These are phyloP conservation scores for Tonatia bakeri DNA, from an alignment of 2,113 vertebrate genomes.

Conservation along the genomic window DNA sequence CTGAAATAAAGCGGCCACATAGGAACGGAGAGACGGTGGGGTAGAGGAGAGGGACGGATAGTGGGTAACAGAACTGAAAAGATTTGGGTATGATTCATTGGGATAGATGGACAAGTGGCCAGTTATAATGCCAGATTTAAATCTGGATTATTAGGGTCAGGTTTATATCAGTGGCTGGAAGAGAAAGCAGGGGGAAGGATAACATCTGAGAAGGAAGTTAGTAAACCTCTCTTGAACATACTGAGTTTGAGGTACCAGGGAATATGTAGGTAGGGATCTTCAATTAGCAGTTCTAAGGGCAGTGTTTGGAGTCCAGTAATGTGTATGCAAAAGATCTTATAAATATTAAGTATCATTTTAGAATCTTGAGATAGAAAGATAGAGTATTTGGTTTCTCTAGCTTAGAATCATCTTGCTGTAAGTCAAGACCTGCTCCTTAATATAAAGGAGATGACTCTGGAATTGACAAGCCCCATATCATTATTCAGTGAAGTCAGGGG, in stretches of 20 bases:
- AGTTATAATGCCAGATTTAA: neutral
- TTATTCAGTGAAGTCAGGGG: neutral
- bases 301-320: neutral
- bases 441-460: neutral
- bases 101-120: neutral
- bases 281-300: neutral
- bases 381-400: neutral
- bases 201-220: neutral
- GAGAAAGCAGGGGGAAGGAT: neutral
- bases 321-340: neutral
- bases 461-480: neutral
- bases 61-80: neutral
- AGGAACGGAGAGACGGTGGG: neutral
- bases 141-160: neutral
- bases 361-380: neutral
- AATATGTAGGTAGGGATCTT: neutral
- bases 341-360: neutral
- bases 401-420: neutral
- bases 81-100: neutral
- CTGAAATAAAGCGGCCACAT: neutral
- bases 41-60: neutral
- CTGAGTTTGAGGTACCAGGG: neutral
- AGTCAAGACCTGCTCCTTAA: neutral
- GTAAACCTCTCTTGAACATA: neutral
- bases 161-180: neutral